These are phyloP conservation scores for Malurus leucopterus DNA, from an alignment of 2,797 vertebrate genomes.

Conservation along the genomic window DNA sequence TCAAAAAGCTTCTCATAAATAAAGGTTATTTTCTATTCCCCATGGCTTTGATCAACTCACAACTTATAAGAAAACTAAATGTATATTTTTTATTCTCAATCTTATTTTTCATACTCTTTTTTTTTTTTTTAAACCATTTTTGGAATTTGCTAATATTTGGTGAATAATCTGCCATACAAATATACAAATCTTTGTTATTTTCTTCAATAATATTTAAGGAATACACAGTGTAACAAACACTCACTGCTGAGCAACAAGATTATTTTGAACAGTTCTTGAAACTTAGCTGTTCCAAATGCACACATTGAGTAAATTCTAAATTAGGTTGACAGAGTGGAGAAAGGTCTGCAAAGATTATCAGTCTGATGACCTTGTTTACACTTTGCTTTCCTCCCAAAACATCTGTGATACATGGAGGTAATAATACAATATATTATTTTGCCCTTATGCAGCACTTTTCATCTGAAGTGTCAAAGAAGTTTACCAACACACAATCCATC, in stretches of 20 bases:
- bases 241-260: neutral
- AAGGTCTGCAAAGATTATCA: slow-evolving; percentile 42
- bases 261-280: slow-evolving; percentile 12
- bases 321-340: slow-evolving; percentile 12
- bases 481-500: slow-evolving; percentile 20
- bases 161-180: neutral
- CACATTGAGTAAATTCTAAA: slow-evolving; percentile 13
- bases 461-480: slow-evolving; percentile 13
- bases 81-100: neutral
- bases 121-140: neutral
- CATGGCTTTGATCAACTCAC: neutral
- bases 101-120: neutral
- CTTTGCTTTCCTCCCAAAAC: slow-evolving; percentile 10
- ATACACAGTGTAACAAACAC: neutral
- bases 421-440: neutral
- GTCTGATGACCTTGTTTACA: slow-evolving; percentile 43
- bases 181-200: neutral
- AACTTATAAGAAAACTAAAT: neutral
- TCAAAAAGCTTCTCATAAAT: neutral
- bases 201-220: neutral
- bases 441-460: slow-evolving; percentile 31
- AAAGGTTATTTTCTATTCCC: neutral
- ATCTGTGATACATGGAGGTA: neutral
- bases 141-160: neutral
- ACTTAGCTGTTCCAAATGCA: slow-evolving; percentile 1